Evolutionary conservation across 1,140 invertebrate species (phyloP).

Genomic region (Parasteatoda tepidariorum): DNA sequence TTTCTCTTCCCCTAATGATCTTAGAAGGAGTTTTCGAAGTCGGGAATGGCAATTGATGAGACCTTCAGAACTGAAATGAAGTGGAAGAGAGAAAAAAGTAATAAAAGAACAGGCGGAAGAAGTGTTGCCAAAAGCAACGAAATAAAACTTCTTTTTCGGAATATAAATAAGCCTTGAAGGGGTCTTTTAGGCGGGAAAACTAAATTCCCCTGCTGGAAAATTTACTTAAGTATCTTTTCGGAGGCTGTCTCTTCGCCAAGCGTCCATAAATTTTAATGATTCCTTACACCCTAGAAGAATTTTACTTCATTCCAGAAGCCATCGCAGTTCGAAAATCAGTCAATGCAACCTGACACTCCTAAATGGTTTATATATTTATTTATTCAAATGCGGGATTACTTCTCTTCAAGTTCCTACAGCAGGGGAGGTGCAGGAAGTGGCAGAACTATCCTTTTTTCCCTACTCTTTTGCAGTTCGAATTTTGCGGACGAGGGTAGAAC

Average conservation of each 20-base stretch:
- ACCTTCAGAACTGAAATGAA: neutral
- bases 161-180: constrained; percentile 45
- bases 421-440: too few relatives aligned
- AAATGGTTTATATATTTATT: constrained; percentile 61
- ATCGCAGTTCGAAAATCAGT: constrained; percentile 39
- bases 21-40: neutral
- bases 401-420: neutral
- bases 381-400: constrained; percentile 59
- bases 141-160: constrained; percentile 44
- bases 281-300: neutral
- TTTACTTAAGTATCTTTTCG: constrained; percentile 40
- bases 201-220: constrained; percentile 12
- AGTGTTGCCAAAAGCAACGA: constrained; percentile 9
- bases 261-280: constrained; percentile 57
- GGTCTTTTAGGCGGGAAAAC: neutral
- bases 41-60: constrained; percentile 14
- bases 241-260: neutral
- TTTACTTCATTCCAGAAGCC: constrained; percentile 13
- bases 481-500: neutral
- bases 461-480: neutral
- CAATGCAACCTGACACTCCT: constrained; percentile 23
- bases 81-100: neutral
- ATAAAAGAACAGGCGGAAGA: neutral
- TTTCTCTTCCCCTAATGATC: constrained; percentile 3
- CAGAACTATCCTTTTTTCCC: neutral